Percentiles rank a stretch among this genome's conserved stretches.
phyloP scores from a whole-genome alignment of 2,113 vertebrate genomes.

The Thalassoma bifasciatum region DNA sequence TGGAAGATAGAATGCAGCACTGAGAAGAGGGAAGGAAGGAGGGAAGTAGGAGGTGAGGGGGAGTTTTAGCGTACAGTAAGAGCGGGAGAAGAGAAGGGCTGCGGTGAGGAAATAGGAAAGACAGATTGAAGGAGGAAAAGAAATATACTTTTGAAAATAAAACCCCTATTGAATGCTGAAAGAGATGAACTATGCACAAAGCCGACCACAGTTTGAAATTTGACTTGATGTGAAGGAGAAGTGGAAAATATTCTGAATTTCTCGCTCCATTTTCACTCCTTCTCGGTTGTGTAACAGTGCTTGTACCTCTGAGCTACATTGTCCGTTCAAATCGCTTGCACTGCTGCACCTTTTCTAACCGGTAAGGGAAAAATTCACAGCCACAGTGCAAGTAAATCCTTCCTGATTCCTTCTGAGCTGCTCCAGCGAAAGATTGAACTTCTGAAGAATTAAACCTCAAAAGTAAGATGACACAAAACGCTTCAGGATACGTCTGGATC shows the following conservation, averaged over 20 bases:
- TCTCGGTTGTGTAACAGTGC: constrained; percentile 42
- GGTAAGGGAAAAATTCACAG: constrained; percentile 32
- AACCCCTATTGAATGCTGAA: background rate
- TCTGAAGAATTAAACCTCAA: constrained; percentile 23
- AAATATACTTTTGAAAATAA: constrained; percentile 21
- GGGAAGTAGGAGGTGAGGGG: constrained; percentile 9
- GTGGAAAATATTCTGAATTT: constrained; percentile 7
- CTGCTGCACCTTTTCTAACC: constrained; percentile 37
- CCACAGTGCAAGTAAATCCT: constrained; percentile 31
- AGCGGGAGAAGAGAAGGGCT: constrained; percentile 19
- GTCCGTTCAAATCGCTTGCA: constrained; percentile 40
- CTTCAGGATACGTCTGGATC: constrained; percentile 33
- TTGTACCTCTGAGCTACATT: constrained; percentile 34
- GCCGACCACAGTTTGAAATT: background rate
- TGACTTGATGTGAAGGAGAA: constrained; percentile 15
- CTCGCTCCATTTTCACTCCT: background rate
- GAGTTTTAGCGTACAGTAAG: constrained; percentile 32
- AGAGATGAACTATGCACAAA: constrained; percentile 20
- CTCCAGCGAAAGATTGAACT: constrained; percentile 18
- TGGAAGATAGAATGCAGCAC: constrained; percentile 58
- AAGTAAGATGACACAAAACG: constrained; percentile 14
- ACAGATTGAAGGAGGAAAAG: background rate
- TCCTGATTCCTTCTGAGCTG: constrained; percentile 27
- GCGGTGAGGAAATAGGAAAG: background rate
- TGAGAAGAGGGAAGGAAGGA: constrained; percentile 8